Base-by-base conservation (phyloP, 2,888 invertebrate species). In the Ganaspis brasiliensis region DNA sequence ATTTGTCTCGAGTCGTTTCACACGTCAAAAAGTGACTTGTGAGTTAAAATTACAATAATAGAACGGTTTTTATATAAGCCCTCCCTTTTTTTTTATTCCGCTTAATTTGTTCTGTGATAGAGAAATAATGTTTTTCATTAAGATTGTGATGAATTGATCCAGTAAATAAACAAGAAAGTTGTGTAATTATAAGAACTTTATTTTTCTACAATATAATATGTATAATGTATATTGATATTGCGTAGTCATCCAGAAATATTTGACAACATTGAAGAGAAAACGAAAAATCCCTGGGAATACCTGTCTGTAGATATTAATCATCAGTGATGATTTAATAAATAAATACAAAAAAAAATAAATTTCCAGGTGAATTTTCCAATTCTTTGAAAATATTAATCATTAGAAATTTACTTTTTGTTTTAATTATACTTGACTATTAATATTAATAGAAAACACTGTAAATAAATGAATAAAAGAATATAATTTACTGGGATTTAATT, bases 1-100 rank as follows among this genome's bases (percentile, higher is more conserved):
- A 56, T 35, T 61, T 61, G 19, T 35, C 2, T 61, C 10, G 9
- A 10, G 10, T 37, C 16, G 19, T 61, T 37, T 37, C 10, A 37
- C 12, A 40, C 21, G 8, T 63, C 24, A 19, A 35, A 35, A 35
- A 10, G 31, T 16, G 3, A 35, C 9, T 16, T 59, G 8, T 57
- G 26, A 35, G 26, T 9, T 35, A 16, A 35, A 59, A 16, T 35
- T 26, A 26, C 57, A 35, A 59, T 16, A 59, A 59, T 14, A 59
- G 31, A 57, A 24, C 9, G 37, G 61, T 61, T 61, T 61, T 61
- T 61, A 61, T 19, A 37, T 59, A 59, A 59, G 31, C 52, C 19
- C 19, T 9, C 16, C 14, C 56, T 12, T 57, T 19, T 16, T 61
- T 61, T 61, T 35, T 37, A 61, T 61, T 61, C 61, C 35, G 19